Evolutionary conservation across 2,888 invertebrate genomes (phyloP).

Genomic region (Drosophila borborema): DNA sequence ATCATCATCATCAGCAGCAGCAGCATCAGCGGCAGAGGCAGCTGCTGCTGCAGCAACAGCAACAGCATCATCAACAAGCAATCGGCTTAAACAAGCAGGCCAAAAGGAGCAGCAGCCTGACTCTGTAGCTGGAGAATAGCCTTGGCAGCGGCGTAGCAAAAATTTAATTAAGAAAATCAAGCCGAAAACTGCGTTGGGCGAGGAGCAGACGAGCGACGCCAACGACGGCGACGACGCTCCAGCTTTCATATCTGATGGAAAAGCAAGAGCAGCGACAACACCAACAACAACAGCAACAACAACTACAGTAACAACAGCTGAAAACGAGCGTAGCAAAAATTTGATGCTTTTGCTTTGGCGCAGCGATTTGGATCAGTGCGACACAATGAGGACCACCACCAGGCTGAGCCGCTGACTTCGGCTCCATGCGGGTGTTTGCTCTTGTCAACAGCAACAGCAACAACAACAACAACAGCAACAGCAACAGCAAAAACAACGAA

Average conservation of each 20-base stretch:
- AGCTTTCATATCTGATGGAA: conserved; percentile 81
- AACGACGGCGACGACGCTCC: conserved; percentile 71
- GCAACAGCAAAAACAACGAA: conserved; percentile 22
- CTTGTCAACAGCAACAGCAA: conserved; percentile 49
- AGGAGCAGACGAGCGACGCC: conserved; percentile 62
- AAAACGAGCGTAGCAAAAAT: conserved; percentile 77
- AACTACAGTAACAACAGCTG: conserved; percentile 50
- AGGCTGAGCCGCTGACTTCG: conserved; percentile 56
- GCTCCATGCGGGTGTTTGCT: conserved; percentile 64
- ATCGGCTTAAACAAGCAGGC: conserved; percentile 55
- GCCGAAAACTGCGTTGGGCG: conserved; percentile 76
- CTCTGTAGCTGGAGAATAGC: conserved; percentile 52
- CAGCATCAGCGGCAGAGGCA: conserved; percentile 9
- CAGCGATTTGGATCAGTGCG: conserved; percentile 74
- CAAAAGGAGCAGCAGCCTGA: conserved; percentile 42
- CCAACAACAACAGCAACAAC: conserved; percentile 47
- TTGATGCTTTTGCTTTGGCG: conserved; percentile 71
- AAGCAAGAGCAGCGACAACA: conserved; percentile 70
- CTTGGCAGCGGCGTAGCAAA: conserved; percentile 78
- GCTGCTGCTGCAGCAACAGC: conserved; percentile 35
- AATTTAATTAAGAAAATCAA: conserved; percentile 82
- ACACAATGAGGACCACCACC: conserved; percentile 78
- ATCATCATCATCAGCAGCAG: conserved; percentile 66
- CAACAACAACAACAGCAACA: conserved; percentile 18
- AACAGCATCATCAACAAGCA: conserved; percentile 55